Evolutionary conservation across 2,888 invertebrate species (phyloP).

Genomic region (Ganaspis brasiliensis): DNA sequence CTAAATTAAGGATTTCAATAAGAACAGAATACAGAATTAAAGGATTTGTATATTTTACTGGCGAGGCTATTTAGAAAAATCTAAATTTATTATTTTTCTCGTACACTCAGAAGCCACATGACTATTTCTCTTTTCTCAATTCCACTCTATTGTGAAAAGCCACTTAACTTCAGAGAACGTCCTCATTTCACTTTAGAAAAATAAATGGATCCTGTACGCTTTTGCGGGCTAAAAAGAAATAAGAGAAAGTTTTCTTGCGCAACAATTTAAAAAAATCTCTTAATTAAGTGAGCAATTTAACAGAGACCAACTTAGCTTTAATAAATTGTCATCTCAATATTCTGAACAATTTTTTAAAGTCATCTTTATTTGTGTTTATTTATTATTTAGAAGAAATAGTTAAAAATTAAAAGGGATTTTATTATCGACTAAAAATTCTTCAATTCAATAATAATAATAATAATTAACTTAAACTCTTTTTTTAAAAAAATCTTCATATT

Average conservation of each 20-base stretch:
- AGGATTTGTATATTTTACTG: not conserved
- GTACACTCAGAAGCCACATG: not conserved
- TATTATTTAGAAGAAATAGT: too few species aligned
- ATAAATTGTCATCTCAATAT: not conserved
- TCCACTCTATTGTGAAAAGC: slow-evolving; percentile 35
- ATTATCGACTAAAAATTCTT: too few species aligned
- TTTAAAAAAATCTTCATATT: too few species aligned
- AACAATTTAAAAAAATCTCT: slow-evolving; percentile 15
- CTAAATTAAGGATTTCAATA: too few species aligned
- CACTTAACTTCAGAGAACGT: slow-evolving; percentile 21
- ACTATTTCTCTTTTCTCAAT: slow-evolving; percentile 19
- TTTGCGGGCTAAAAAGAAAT: not conserved
- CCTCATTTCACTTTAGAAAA: slow-evolving; percentile 30
- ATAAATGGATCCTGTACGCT: slow-evolving; percentile 22
- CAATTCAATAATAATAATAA: too few species aligned
- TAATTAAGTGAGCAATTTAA: not conserved
- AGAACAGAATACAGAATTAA: not conserved
- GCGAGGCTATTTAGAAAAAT: not conserved
- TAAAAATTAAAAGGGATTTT: too few species aligned
- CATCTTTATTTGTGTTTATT: too few species aligned
- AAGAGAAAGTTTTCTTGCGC: not conserved
- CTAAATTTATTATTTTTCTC: slow-evolving; percentile 16
- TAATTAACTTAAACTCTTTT: too few species aligned
- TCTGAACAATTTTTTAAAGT: not conserved
- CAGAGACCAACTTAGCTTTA: not conserved